Evolutionary conservation across 1,140 invertebrate genomes (phyloP).

Genomic region (Neelides sp.): DNA sequence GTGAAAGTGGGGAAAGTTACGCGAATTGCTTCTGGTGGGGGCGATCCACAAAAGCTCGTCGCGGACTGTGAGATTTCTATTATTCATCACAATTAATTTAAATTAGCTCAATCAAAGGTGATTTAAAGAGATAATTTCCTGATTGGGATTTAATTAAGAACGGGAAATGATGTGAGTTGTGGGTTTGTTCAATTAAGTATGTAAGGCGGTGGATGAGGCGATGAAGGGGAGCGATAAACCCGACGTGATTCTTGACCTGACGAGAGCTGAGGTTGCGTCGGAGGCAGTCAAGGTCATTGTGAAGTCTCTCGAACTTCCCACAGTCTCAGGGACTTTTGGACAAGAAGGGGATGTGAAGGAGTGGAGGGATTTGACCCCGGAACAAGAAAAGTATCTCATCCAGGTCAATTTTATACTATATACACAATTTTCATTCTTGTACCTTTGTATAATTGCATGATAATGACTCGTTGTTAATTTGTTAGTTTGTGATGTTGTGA

Average conservation of each 20-base stretch:
- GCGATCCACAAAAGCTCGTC: conserved; percentile 50
- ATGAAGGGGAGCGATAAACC: conserved; percentile 49
- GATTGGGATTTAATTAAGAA: not conserved
- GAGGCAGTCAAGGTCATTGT: conserved; percentile 72
- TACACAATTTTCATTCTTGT: not conserved
- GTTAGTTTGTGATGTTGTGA: too few species aligned
- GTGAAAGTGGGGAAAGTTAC: conserved; percentile 48
- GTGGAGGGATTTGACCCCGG: conserved; percentile 22
- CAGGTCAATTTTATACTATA: too few species aligned
- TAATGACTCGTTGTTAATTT: too few species aligned
- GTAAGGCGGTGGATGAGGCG: conserved; percentile 51
- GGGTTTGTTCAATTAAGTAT: conserved; percentile 43
- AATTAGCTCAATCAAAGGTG: not conserved
- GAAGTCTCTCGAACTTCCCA: conserved; percentile 61
- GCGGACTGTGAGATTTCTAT: conserved; percentile 50
- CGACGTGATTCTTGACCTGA: conserved; percentile 65
- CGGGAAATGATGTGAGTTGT: not conserved
- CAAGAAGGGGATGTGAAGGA: conserved; percentile 56
- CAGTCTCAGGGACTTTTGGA: conserved; percentile 67
- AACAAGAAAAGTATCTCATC: conserved; percentile 22
- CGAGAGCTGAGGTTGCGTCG: conserved; percentile 57
- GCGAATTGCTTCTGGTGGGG: conserved; percentile 47
- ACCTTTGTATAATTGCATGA: not conserved
- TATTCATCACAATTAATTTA: not conserved
- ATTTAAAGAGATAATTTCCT: not conserved